Percentiles rank a stretch among this genome's conserved stretches.
phyloP scores from a whole-genome alignment of 2,113 vertebrate genomes.

The Phylloscopus whistleri region DNA sequence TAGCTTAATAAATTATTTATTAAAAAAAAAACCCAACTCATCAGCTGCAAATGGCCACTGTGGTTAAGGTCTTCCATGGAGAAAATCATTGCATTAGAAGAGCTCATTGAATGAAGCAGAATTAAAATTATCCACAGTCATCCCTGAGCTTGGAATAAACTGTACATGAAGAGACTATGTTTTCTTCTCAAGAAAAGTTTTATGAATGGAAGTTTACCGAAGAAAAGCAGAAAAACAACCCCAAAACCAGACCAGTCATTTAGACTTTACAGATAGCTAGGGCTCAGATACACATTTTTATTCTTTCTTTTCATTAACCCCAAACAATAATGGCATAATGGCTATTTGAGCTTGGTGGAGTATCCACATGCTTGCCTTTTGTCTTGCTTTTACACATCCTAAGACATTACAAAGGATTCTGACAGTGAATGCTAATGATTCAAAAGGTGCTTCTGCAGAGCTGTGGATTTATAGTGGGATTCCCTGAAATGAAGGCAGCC shows the following conservation, averaged over 20 bases:
- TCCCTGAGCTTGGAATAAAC: slow-evolving; percentile 28
- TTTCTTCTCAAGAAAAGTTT: slow-evolving; percentile 34
- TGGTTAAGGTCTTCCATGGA: slow-evolving; percentile 70
- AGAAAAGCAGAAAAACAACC: neutral
- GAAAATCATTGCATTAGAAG: slow-evolving; percentile 65
- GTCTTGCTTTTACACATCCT: slow-evolving; percentile 20
- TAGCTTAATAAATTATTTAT: slow-evolving; percentile 80
- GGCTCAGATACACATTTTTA: slow-evolving; percentile 18
- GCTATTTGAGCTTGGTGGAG: slow-evolving; percentile 31
- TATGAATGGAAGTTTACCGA: neutral
- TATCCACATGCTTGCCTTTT: slow-evolving; percentile 32
- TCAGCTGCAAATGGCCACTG: slow-evolving; percentile 66
- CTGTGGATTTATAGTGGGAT: slow-evolving; percentile 64
- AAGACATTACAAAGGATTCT: slow-evolving; percentile 53
- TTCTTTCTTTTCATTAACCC: slow-evolving; percentile 35
- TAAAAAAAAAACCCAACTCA: slow-evolving; percentile 32
- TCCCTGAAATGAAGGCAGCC: slow-evolving; percentile 49
- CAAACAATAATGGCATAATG: slow-evolving; percentile 46
- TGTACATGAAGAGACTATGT: neutral
- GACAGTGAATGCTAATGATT: slow-evolving; percentile 46
- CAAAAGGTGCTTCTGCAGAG: slow-evolving; percentile 54
- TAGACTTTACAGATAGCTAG: neutral
- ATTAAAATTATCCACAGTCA: slow-evolving; percentile 52
- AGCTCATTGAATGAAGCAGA: slow-evolving; percentile 41
- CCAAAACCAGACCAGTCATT: neutral